Percentiles rank a stretch among this genome's conserved stretches.
Evolutionary conservation across 53 echinoderm and acorn worm species (phyloP).

Genomic region (Mesocentrotus franciscanus): DNA sequence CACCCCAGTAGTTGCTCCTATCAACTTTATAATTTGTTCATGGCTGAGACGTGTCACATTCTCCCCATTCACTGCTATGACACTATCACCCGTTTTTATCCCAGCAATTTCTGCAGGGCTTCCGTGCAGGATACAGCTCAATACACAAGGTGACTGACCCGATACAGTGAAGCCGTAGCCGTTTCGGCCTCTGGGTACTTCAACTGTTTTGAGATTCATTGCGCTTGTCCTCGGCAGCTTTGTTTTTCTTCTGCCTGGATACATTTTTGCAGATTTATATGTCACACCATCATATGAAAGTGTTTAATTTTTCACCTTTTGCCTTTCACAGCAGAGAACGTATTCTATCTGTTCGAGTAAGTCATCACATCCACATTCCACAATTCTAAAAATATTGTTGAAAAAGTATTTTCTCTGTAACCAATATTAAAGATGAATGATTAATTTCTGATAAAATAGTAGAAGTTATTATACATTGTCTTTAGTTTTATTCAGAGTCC

Average conservation of each 20-base stretch:
- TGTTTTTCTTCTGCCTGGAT: conserved; percentile 76
- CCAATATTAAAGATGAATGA: neutral
- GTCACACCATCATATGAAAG: conserved; percentile 26
- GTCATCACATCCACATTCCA: neutral
- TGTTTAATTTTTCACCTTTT: neutral
- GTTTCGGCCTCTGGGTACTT: conserved; percentile 91
- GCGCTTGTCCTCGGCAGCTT: conserved; percentile 75
- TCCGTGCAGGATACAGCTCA: conserved; percentile 90
- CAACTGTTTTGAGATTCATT: conserved; percentile 94
- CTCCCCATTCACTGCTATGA: conserved; percentile 96
- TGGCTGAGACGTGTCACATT: conserved; percentile 91
- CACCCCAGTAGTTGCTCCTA: conserved; percentile 87
- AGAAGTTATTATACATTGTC: too few relatives aligned
- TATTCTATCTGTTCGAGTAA: neutral
- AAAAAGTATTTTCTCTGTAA: neutral
- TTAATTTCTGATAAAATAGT: neutral
- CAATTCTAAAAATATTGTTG: neutral
- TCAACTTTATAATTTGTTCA: conserved; percentile 95
- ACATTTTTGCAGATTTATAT: conserved; percentile 60
- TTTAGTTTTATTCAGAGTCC: too few relatives aligned
- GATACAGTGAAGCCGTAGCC: conserved; percentile 96
- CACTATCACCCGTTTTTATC: conserved; percentile 87
- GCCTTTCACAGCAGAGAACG: neutral
- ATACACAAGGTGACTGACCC: conserved; percentile 91
- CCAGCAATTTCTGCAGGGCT: conserved; percentile 93